Evolutionary conservation across 2,113 vertebrate genomes (phyloP), one percentile per base, ranked within the genome.

Genomic region (Zosterops pallidus): DNA sequence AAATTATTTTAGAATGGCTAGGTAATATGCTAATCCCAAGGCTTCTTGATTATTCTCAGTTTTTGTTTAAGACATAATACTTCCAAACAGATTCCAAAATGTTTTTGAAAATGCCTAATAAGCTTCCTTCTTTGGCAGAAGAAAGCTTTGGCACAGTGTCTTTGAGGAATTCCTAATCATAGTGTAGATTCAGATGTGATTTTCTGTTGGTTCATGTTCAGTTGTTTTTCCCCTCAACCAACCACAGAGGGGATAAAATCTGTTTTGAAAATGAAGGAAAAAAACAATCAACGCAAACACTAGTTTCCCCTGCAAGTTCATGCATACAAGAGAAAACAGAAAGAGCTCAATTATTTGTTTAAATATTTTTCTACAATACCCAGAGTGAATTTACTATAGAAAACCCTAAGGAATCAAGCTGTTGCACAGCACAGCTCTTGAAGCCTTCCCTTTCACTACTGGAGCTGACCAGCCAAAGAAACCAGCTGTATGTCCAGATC

Each of bases 261-360:
- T 71, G 12, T 26, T 80, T 55, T 46, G n/a, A 76, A 86, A 94
- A 78, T 5, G 23, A 74, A 63, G 21, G 1, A 23, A 42, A 26
- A 89, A 89, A 10, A 50, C 64, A 20, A 52, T 26, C 65, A 80
- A 13, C 37, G 46, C 37, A 74, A 70, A 74, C 33, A 53, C 31
- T 18, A 47, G 11, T 22, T 83, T 90, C 62, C 47, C 46, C 24
- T 81, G 82, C 83, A 85, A 60, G 91, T 4, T n/a, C 37, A 77
- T 89, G 93, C 64, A 79, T 47, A 57, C 39, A 88, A 60, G 86
- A 91, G 41, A 86, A 96, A 96, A 89, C n/a, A 84, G 14, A 72
- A 96, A 64, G 50, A 86, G 63, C 78, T 95, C 78, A 84, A 91
- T 96, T 97, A 95, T 95, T 95, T 94, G 52, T 88, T 97, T 87